A percentile compares a stretch with the other conserved stretches of the same genome.
These are phyloP conservation scores for Eupleurogrammus muticus DNA, from an alignment of 2,797 vertebrate genomes.

Conservation along the genomic window DNA sequence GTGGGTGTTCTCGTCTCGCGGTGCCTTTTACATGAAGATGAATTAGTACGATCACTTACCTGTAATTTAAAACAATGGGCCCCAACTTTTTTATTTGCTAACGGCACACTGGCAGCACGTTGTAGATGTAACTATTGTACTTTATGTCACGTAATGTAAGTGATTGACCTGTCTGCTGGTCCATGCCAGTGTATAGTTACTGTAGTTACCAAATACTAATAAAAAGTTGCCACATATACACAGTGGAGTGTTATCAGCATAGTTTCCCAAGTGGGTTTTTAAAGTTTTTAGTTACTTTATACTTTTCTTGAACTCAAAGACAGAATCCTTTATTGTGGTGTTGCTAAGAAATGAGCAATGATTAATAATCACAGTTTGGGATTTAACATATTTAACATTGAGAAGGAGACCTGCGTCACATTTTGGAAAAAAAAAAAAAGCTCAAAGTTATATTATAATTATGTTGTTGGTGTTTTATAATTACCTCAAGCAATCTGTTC, in stretches of 20 bases:
- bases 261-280: background rate
- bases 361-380: background rate
- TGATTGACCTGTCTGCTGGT: too few relatives aligned
- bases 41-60: too few relatives aligned
- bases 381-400: slow-evolving; percentile 8
- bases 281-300: slow-evolving; percentile 2
- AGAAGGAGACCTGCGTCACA: background rate
- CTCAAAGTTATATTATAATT: slow-evolving; percentile 5
- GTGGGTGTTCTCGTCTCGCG: too few relatives aligned
- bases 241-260: background rate
- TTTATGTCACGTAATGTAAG: too few relatives aligned
- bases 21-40: too few relatives aligned
- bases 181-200: too few relatives aligned
- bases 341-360: background rate
- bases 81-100: too few relatives aligned
- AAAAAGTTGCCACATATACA: background rate
- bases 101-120: too few relatives aligned
- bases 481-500: background rate
- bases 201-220: background rate
- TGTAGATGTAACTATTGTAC: too few relatives aligned
- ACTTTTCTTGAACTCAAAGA: background rate
- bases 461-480: slow-evolving; percentile 4
- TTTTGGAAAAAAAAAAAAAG: too few relatives aligned
- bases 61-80: too few relatives aligned
- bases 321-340: background rate